These are phyloP conservation scores for Anoncus sp. DNA, from an alignment of 2,888 invertebrate species.

Conservation along the genomic window DNA sequence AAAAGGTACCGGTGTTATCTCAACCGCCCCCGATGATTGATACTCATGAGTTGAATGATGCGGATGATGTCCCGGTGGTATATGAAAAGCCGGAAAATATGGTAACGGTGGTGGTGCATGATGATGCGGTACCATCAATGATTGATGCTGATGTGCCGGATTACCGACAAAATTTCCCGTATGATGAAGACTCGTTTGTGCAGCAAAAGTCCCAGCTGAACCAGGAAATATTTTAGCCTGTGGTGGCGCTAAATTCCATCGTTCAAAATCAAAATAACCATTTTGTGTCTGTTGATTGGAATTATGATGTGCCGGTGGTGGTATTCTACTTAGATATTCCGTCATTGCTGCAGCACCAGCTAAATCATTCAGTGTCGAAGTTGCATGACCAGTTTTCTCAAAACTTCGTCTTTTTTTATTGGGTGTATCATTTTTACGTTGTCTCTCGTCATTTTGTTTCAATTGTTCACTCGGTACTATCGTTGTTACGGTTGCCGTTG, in stretches of 20 bases:
- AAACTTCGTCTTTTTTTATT: conserved; percentile 86
- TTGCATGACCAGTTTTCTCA: conserved; percentile 84
- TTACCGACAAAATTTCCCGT: conserved; percentile 83
- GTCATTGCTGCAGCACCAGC: conserved; percentile 84
- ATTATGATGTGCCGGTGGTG: conserved; percentile 90
- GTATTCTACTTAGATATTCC: conserved; percentile 86
- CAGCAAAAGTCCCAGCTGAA: conserved; percentile 84
- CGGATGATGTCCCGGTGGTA: conserved; percentile 84
- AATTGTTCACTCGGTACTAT: conserved; percentile 71
- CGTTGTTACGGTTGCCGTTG: conserved; percentile 67
- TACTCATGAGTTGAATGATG: conserved; percentile 86
- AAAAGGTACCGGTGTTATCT: conserved; percentile 85
- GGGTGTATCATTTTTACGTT: conserved; percentile 77
- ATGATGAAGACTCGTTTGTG: conserved; percentile 85
- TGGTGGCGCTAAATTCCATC: conserved; percentile 91
- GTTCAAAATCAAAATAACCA: conserved; percentile 91
- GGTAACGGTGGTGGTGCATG: conserved; percentile 87
- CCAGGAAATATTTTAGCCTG: conserved; percentile 89
- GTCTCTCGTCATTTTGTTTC: conserved; percentile 81
- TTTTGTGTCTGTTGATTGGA: conserved; percentile 86
- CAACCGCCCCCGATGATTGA: conserved; percentile 85
- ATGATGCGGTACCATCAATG: conserved; percentile 89
- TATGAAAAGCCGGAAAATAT: conserved; percentile 91
- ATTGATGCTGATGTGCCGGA: conserved; percentile 87
- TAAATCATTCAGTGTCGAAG: conserved; percentile 85